Conservation (phyloP, 2,797 vertebrate species). For the Hirundo rustica region DNA sequence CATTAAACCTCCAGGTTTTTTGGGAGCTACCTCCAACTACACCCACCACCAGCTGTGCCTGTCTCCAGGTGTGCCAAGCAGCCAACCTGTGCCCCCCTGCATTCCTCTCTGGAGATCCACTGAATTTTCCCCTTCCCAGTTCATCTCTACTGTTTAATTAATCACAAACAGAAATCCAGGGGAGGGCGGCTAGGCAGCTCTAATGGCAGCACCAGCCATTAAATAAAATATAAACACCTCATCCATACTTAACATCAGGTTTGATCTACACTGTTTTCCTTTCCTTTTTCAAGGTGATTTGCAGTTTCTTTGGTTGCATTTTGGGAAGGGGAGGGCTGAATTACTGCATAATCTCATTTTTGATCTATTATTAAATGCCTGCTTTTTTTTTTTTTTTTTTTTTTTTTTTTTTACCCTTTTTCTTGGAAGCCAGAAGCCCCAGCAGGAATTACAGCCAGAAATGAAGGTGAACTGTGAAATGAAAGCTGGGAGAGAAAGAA, state of each 20-base stretch:
- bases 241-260: not conserved
- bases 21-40: not conserved
- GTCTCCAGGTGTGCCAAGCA: not conserved
- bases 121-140: not conserved
- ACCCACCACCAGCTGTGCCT: not conserved
- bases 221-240: conserved; percentile 60
- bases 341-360: conserved; percentile 43
- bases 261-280: conserved; percentile 17
- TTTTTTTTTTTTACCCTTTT: not conserved
- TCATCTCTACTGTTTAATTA: not conserved
- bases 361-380: conserved; percentile 59
- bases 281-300: not conserved
- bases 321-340: conserved; percentile 8
- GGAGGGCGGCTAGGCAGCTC: not conserved
- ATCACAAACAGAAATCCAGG: not conserved
- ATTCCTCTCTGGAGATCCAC: not conserved
- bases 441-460: conserved; percentile 9
- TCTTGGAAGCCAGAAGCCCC: not conserved
- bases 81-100: not conserved
- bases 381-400: not conserved
- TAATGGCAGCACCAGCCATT: not conserved
- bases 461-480: not conserved
- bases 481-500: not conserved
- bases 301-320: conserved; percentile 6
- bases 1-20: not conserved